Evolutionary conservation across 2,113 vertebrate genomes (phyloP), one percentile per base, ranked within the genome.

Genomic region (Oryzias woworae): DNA sequence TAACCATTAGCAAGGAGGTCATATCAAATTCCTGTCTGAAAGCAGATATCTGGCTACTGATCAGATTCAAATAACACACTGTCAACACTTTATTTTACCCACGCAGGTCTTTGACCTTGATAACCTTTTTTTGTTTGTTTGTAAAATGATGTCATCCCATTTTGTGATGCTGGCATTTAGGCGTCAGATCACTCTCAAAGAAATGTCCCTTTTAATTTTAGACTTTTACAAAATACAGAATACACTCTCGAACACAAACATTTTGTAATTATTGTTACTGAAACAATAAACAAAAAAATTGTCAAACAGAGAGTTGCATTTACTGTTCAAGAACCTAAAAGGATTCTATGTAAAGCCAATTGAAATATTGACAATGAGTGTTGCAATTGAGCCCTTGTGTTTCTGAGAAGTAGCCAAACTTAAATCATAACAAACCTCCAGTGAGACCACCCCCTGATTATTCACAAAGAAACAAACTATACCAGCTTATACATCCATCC

Each of bases 361-460:
- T 87, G 81, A 90, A 86, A 89, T 85, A 86, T 86, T 89, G 86
- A 88, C 86, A 89, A 90, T 89, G 87, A 87, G 87, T 89, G 89
- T 90, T 90, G 89, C 89, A 88, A 90, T 90, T 88, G 89, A 90
- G 89, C 89, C 89, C 89, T 90, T 90, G 88, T 89, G 85, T 90
- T 89, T 89, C 85, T 86, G 87, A 89, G 86, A 86, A 87, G 89
- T 86, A 87, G 87, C 87, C 86, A 81, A 89, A 89, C 86, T 86
- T 73, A 88, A 89, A 87, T 80, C 87, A 74, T 71, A 87, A 79
- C 81, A 85, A 83, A 87, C 85, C 56, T 58, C 73, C 75, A 68
- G 69, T 58, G 65, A 70, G 61, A 3, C 68, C 77, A 10, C 82
- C 82, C 36, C 84, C 79, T 87, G 84, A 78, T 83, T 85, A 88